Evolutionary conservation across 2,797 vertebrate species (phyloP), one percentile per base, ranked within the genome.

Genomic region (Cossypha polioptera): DNA sequence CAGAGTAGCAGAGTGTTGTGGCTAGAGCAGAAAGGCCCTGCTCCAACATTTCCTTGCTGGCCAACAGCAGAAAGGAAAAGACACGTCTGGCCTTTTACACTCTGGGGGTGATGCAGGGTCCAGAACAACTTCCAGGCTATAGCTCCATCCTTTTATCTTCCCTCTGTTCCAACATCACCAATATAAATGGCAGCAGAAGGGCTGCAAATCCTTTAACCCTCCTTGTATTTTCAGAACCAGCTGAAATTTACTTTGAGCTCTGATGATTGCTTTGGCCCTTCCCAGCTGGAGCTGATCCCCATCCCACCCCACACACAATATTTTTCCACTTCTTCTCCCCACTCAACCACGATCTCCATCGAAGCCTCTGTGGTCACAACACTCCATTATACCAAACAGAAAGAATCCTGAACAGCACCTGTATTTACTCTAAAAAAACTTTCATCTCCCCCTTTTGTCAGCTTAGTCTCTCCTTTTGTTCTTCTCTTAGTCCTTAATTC

Each of bases 231-330:
- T 68, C 36, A 67, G 15, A 8, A 76, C 7, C 31, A 28, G 9
- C 0, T 54, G 25, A 45, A 74, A 45, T 4, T 26, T 9, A 17
- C 35, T 71, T 54, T 16, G 54, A 78, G 58, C 26, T 72, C 36
- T 26, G 18, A 21, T 5, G 36, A 57, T 5, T 84, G 58, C 13
- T 22, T 43, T 43, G 69, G 33, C 26, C 33, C 47, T 29, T 62
- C 61, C 18, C 35, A 62, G 25, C 28, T 66, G 8, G 3, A 55
- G 22, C 11, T 63, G 45, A 40, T 38, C 36, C 7, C 20, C 40
- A 33, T n/a, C 7, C 17, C 29, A 65, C 7, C 10, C 12, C 18
- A 15, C 9, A 7, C 5, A 4, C 1, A 0, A 1, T 16, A 51
- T 67, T 67, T 90, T 77, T 7, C 26, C 40, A 24, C 59, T 71